These are phyloP conservation scores for Cotesia vestalis DNA, from an alignment of 1,140 invertebrate genomes.

Conservation along the genomic window DNA sequence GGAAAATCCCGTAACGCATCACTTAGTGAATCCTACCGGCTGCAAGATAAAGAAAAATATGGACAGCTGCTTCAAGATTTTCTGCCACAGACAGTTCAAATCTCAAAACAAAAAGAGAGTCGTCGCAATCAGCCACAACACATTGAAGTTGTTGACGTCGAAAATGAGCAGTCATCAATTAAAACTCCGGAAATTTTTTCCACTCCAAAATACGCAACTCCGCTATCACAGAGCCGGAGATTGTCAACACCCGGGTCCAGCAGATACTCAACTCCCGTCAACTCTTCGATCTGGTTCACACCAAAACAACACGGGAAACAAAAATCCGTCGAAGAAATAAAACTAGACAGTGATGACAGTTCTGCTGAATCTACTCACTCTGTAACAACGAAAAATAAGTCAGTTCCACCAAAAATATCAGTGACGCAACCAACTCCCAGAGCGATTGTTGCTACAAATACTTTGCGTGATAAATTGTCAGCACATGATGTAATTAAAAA, in stretches of 20 bases:
- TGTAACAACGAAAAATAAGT: background rate
- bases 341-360: background rate
- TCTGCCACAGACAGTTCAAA: conserved; percentile 42
- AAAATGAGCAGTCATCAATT: conserved; percentile 32
- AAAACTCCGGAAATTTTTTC: conserved; percentile 9
- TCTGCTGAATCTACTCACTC: background rate
- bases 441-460: conserved; percentile 48
- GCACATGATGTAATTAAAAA: conserved; percentile 49
- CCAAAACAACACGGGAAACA: background rate
- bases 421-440: background rate
- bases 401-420: background rate
- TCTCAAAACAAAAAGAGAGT: conserved; percentile 40
- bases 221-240: too few species aligned
- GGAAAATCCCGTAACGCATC: conserved; percentile 37
- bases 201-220: conserved; percentile 10
- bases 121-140: conserved; percentile 31
- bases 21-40: conserved; percentile 44
- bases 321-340: conserved; percentile 15
- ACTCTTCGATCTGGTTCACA: conserved; percentile 5
- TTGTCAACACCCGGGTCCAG: too few species aligned
- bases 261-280: background rate
- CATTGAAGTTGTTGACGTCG: conserved; percentile 52
- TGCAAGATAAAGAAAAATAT: conserved; percentile 57
- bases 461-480: conserved; percentile 53
- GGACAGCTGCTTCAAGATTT: conserved; percentile 53